These are phyloP conservation scores for Geophilus truncorum DNA, from an alignment of 2,888 invertebrate species.

Conservation along the genomic window DNA sequence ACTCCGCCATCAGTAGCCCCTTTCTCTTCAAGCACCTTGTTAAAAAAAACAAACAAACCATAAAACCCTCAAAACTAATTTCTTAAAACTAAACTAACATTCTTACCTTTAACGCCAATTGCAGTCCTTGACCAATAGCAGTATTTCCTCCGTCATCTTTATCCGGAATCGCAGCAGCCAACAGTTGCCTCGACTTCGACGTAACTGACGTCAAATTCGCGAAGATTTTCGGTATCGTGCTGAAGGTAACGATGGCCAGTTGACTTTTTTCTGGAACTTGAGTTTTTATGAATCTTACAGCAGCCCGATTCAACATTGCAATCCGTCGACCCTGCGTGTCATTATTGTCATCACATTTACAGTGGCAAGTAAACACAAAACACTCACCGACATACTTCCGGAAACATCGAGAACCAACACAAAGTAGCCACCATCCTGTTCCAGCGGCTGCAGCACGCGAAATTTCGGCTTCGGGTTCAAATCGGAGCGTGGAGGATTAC, in stretches of 20 bases:
- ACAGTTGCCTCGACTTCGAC: slow-evolving; percentile 15
- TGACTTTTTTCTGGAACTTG: slow-evolving; percentile 41
- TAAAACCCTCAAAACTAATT: not conserved
- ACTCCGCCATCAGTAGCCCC: slow-evolving; percentile 36
- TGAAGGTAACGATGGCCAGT: slow-evolving; percentile 43
- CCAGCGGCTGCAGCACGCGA: slow-evolving; percentile 38
- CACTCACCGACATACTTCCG: slow-evolving; percentile 42
- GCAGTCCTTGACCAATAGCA: slow-evolving; percentile 35
- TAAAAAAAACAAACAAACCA: not conserved
- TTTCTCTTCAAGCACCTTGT: not conserved
- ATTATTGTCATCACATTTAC: too few relatives aligned
- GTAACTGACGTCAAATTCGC: slow-evolving; percentile 33
- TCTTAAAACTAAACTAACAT: not conserved
- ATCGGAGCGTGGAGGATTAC: slow-evolving; percentile 32
- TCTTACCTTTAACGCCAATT: slow-evolving; percentile 34
- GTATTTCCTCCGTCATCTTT: slow-evolving; percentile 37
- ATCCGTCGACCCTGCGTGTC: slow-evolving; percentile 40
- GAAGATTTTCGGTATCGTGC: slow-evolving; percentile 22
- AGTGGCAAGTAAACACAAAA: not conserved
- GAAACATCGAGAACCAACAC: slow-evolving; percentile 42
- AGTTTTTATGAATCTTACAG: slow-evolving; percentile 41
- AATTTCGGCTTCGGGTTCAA: slow-evolving; percentile 38
- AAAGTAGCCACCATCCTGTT: slow-evolving; percentile 38
- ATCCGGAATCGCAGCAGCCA: slow-evolving; percentile 23
- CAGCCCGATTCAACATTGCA: slow-evolving; percentile 40